These are phyloP conservation scores for Ichneumoninae sp. DNA, from an alignment of 2,888 invertebrate genomes.

Conservation along the genomic window DNA sequence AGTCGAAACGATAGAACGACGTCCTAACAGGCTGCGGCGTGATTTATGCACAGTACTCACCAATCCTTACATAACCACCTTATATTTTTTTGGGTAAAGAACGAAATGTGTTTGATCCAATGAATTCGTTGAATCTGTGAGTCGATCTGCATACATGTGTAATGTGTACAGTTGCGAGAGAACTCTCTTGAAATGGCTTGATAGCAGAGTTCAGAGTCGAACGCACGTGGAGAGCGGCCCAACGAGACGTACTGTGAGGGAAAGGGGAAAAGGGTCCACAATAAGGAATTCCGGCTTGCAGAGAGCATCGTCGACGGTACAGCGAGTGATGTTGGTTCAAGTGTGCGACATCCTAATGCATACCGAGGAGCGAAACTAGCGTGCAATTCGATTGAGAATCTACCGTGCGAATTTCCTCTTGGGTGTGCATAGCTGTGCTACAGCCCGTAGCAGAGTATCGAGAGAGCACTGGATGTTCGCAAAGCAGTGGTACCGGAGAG, in stretches of 20 bases:
- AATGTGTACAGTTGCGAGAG: neutral
- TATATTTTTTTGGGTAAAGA: neutral
- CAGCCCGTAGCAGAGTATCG: neutral
- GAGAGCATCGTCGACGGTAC: constrained; percentile 22
- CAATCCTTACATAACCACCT: no score
- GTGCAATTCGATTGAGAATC: constrained; percentile 60
- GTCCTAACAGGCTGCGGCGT: no score
- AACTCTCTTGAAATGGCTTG: neutral
- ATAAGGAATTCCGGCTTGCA: constrained; percentile 25
- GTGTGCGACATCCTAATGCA: constrained; percentile 60
- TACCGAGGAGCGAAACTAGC: constrained; percentile 44
- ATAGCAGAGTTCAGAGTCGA: neutral
- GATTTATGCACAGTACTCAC: no score
- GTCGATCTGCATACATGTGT: constrained; percentile 16
- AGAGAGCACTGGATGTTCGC: neutral
- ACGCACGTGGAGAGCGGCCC: neutral
- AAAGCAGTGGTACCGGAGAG: neutral
- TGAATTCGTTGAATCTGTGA: neutral
- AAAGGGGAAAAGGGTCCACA: constrained; percentile 34
- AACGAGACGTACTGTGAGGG: neutral
- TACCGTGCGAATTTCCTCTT: constrained; percentile 60
- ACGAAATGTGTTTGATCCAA: neutral
- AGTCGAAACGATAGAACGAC: no score
- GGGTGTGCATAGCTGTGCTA: constrained; percentile 20
- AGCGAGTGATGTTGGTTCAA: constrained; percentile 39